Conservation (phyloP, 2,888 invertebrate species). For the Parnassius glacialis region DNA sequence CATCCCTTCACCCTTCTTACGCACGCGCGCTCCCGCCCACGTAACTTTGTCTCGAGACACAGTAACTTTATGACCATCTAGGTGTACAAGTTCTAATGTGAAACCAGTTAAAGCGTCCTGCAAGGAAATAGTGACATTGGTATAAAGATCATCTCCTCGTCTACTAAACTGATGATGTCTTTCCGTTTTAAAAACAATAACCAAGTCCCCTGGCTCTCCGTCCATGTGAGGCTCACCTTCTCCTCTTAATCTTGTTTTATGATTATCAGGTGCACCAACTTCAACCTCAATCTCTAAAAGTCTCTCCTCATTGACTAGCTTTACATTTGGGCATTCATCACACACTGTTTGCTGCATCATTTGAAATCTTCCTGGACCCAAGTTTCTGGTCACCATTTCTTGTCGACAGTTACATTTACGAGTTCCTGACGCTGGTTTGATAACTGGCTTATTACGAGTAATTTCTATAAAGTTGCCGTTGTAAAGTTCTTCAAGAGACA, state of each 20-base stretch:
- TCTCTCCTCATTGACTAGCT: constrained; percentile 95
- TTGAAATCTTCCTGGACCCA: constrained; percentile 98
- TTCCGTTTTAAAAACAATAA: constrained; percentile 90
- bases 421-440: constrained; percentile 95
- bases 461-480: constrained; percentile 98
- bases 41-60: constrained; percentile 96
- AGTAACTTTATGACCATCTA: constrained; percentile 96
- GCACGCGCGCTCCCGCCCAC: constrained; percentile 97
- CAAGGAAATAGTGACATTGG: constrained; percentile 95
- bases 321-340: constrained; percentile 99
- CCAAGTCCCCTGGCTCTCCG: constrained; percentile 99
- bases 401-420: constrained; percentile 99
- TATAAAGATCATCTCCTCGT: constrained; percentile 96
- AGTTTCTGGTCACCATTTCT: constrained; percentile 98
- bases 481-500: constrained; percentile 97
- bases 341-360: constrained; percentile 99
- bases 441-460: constrained; percentile 97
- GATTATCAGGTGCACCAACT: constrained; percentile 96
- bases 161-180: constrained; percentile 94
- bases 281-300: constrained; percentile 97
- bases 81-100: constrained; percentile 92
- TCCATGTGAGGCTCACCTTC: constrained; percentile 99
- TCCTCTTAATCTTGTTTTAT: constrained; percentile 93
- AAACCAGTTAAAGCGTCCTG: constrained; percentile 97
- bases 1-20: constrained; percentile 99